Evolutionary conservation across 1,140 invertebrate species (phyloP).

Genomic region (Zaprionus inermis): DNA sequence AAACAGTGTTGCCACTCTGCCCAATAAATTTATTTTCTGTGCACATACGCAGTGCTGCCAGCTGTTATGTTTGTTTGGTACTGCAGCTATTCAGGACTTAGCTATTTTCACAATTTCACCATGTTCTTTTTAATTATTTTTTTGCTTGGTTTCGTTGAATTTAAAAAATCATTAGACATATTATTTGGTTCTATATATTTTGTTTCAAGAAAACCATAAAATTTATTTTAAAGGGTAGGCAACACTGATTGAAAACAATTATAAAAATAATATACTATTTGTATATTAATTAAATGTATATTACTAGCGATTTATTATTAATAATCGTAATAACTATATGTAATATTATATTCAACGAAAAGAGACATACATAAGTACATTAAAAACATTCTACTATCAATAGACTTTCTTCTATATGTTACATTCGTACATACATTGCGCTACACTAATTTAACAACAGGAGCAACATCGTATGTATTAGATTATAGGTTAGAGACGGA

Average conservation of each 20-base stretch:
- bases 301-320: neutral
- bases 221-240: neutral
- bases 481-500: neutral
- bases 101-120: neutral
- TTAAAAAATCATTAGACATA: neutral
- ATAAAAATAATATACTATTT: neutral
- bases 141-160: neutral
- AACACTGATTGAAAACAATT: neutral
- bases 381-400: neutral
- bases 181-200: neutral
- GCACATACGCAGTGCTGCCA: constrained; percentile 10
- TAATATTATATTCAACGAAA: neutral
- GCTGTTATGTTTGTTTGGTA: no score
- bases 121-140: neutral
- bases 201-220: neutral
- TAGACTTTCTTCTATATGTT: neutral
- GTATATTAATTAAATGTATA: neutral
- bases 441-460: neutral
- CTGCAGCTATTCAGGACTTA: no score
- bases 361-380: constrained; percentile 1
- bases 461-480: neutral
- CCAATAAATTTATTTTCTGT: constrained; percentile 63
- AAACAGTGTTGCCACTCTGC: constrained; percentile 23
- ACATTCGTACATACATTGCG: neutral
- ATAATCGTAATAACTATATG: neutral